Base-by-base conservation (phyloP, 2,888 invertebrate genomes). In the Apotomis turbidana region DNA sequence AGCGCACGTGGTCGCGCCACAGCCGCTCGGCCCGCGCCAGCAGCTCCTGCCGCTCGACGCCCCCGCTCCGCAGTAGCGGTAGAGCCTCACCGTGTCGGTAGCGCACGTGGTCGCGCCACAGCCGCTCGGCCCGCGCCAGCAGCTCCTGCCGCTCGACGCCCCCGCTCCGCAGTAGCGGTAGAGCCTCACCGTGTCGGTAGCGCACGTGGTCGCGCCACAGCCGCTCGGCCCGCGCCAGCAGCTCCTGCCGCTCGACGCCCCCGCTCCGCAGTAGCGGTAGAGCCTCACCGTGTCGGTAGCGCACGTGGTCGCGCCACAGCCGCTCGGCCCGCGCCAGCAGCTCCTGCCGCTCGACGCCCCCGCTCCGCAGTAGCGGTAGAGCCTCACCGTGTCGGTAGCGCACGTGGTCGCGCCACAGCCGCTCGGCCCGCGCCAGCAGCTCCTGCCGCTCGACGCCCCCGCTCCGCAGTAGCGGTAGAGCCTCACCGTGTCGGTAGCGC, bases 281-380 rank as follows among this genome's bases (percentile, higher is more conserved):
- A 6, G 46, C 98, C 90, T 97, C 97, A 46, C 46, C 46, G 46
- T 46, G 8, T 10, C 10, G 8, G 55, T 55, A 13, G 8, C 46
- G 46, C 9, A 98, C 97, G 84, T 97, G 96, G 93, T 98, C 96
- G 91, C 79, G 95, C 94, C 73, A 98, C 76, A 98, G 93, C 84
- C 96, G 79, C 94, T 96, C 78, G 97, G 91, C 80, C 1, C 27
- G 55, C 55, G 55, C 36, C 27, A 15, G 59, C 36, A 38, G 12
- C 27, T 59, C 27, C 86, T 97, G 97, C 54, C 97, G 88, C 82
- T 97, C 96, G 79, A 95, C 76, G 71, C 85, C 44, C 27, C 54
- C 66, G 44, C 44, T 6, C 41, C 4, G 41, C 41, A 5, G 41
- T 41, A 6, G 41, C 5, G 6, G 96, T 88, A 95, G 9, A 6